Conservation (phyloP, 2,113 vertebrate genomes). For the Prionailurus viverrinus region DNA sequence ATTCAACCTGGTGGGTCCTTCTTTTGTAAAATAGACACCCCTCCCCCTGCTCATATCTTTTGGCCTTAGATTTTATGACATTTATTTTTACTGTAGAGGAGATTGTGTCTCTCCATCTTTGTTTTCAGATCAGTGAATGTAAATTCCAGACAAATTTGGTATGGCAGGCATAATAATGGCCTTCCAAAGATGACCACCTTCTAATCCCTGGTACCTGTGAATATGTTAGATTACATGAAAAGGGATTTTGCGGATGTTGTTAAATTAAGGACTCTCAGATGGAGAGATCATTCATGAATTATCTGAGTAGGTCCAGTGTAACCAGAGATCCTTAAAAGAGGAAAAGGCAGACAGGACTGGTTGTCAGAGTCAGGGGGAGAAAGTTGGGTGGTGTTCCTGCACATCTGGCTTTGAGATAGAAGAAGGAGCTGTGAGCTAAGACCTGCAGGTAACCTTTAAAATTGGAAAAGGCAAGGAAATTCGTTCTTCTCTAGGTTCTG, state of each 20-base stretch:
- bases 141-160: constrained; percentile 21
- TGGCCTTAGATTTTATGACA: background rate
- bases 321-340: background rate
- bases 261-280: background rate
- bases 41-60: background rate
- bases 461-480: background rate
- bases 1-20: background rate
- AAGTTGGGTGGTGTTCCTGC: background rate
- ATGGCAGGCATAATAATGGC: background rate
- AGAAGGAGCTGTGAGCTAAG: background rate
- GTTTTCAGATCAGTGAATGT: background rate
- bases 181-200: background rate
- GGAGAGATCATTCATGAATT: background rate
- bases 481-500: background rate
- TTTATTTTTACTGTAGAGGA: constrained; percentile 10
- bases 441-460: background rate
- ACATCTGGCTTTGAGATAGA: background rate
- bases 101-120: background rate
- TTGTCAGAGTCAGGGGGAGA: background rate
- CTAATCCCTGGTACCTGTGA: background rate
- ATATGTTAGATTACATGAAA: background rate
- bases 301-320: background rate
- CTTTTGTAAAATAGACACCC: rapidly evolving
- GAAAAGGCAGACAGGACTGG: background rate
- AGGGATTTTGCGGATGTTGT: background rate